A percentile compares a stretch with the other conserved stretches of the same genome.
Conservation (phyloP, 2,888 invertebrate species). For the Troglohyphantes excavatus region DNA sequence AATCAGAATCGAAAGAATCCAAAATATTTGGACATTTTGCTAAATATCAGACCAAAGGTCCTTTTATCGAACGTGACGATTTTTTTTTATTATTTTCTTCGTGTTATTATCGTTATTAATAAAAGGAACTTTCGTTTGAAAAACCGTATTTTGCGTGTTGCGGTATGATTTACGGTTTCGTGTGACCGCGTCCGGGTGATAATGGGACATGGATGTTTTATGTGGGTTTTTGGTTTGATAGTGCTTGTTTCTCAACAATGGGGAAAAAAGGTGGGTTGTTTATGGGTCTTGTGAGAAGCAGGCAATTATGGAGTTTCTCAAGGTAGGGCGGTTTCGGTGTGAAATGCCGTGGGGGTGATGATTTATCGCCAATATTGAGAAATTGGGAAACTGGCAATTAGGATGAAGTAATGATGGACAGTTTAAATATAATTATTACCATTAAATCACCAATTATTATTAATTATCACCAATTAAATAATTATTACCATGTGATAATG, state of each 20-base stretch:
- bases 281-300: not conserved
- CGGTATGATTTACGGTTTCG: slow-evolving; percentile 15
- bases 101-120: not conserved
- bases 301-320: slow-evolving; percentile 2
- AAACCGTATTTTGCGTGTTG: slow-evolving; percentile 21
- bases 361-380: too few species aligned
- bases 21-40: slow-evolving; percentile 21
- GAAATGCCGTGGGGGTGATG: too few species aligned
- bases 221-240: not conserved
- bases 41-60: slow-evolving; percentile 42
- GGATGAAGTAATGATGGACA: too few species aligned
- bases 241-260: slow-evolving; percentile 21
- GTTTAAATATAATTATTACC: too few species aligned
- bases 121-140: slow-evolving; percentile 44
- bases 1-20: slow-evolving; percentile 49
- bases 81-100: not conserved
- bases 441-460: too few species aligned
- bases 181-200: not conserved
- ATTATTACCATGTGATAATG: too few species aligned
- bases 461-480: too few species aligned
- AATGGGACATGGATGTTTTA: too few species aligned
- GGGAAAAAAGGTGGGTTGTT: not conserved
- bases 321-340: not conserved
- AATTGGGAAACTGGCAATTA: too few species aligned
- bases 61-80: too few species aligned